Percentiles rank a stretch among this genome's conserved stretches.
These are phyloP conservation scores for Vidua chalybeata DNA, from an alignment of 2,113 vertebrate genomes.

Conservation along the genomic window DNA sequence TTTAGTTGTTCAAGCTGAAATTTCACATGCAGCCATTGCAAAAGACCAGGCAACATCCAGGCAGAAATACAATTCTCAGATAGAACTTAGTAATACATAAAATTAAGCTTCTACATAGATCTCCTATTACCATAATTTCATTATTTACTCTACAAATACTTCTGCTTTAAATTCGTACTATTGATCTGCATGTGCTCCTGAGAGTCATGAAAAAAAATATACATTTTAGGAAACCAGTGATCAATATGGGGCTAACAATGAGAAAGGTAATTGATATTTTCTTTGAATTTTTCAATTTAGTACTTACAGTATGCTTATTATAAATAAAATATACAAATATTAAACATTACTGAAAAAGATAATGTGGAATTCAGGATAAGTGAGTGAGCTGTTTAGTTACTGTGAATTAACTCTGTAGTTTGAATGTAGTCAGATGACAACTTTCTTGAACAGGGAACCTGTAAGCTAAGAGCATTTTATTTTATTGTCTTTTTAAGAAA, in stretches of 20 bases:
- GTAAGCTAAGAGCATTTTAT: neutral
- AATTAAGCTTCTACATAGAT: neutral
- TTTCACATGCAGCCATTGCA: accelerated
- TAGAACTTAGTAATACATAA: neutral
- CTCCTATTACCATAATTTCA: neutral
- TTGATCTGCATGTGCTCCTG: neutral
- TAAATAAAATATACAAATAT: neutral
- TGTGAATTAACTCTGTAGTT: neutral
- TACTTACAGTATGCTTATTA: neutral
- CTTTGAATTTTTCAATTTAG: neutral
- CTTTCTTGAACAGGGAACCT: neutral
- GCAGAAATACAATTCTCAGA: neutral
- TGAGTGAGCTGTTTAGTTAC: neutral
- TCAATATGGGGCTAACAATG: neutral
- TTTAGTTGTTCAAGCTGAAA: neutral
- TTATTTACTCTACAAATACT: neutral
- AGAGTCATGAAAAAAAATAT: neutral
- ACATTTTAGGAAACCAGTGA: neutral
- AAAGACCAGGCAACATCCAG: neutral
- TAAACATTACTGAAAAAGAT: neutral
- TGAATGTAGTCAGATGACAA: neutral
- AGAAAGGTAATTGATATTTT: neutral
- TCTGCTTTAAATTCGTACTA: neutral
- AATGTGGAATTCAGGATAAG: neutral
- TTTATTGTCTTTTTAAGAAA: neutral